Percentiles rank a stretch among this genome's conserved stretches.
Conservation (phyloP, 2,113 vertebrate genomes). For the Camelus dromedarius region DNA sequence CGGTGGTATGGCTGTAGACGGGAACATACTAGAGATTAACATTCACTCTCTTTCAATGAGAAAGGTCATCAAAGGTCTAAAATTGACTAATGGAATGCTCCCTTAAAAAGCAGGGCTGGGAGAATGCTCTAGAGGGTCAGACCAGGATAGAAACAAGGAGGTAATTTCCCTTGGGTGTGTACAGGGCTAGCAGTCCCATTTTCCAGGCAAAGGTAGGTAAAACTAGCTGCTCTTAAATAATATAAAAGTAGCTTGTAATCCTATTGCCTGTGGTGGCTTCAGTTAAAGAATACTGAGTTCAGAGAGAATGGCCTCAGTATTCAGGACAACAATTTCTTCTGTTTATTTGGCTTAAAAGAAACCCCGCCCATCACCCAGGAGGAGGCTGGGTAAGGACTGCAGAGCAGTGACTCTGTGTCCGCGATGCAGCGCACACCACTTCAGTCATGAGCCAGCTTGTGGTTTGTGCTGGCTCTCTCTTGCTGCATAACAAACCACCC, state of each 20-base stretch:
- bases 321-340: background rate
- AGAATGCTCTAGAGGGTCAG: background rate
- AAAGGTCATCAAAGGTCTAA: background rate
- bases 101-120: background rate
- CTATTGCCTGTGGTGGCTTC: background rate
- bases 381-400: background rate
- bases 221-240: background rate
- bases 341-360: background rate
- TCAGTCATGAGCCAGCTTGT: background rate
- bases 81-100: background rate
- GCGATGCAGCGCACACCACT: background rate
- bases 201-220: background rate
- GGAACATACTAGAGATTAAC: background rate
- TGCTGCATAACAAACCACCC: background rate
- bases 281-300: background rate
- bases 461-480: background rate
- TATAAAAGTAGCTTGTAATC: background rate
- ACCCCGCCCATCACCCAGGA: background rate
- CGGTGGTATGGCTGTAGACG: too few species aligned
- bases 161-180: background rate
- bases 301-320: background rate
- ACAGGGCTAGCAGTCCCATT: background rate
- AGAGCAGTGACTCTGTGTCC: background rate
- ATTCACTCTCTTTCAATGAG: background rate
- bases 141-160: background rate